A percentile compares a stretch with the other conserved stretches of the same genome.
Conservation (phyloP, 2,113 vertebrate species). For the Cebidichthys violaceus region DNA sequence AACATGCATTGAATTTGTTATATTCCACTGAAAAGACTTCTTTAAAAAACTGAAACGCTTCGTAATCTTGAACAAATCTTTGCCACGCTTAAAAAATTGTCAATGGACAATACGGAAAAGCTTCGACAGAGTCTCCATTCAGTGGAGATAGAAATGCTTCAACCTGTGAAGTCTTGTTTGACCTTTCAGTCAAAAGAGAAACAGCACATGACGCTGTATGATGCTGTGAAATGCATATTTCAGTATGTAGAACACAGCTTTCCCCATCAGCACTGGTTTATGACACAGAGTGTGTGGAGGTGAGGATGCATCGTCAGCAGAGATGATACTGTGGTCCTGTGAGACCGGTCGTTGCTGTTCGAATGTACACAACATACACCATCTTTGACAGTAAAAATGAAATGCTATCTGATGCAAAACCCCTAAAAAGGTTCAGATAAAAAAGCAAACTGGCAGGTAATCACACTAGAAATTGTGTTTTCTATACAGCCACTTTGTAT, state of each 20-base stretch:
- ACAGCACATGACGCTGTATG: not conserved
- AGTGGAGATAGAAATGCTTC: not conserved
- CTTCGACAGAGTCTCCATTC: not conserved
- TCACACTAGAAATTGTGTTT: not conserved
- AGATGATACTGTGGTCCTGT: slow-evolving; percentile 10
- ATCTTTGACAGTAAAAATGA: not conserved
- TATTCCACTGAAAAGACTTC: not conserved
- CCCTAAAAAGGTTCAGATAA: not conserved
- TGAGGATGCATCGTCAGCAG: not conserved
- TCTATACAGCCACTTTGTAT: not conserved
- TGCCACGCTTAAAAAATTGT: not conserved
- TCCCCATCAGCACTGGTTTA: not conserved
- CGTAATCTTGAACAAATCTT: not conserved
- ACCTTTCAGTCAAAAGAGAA: not conserved
- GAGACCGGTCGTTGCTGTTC: not conserved
- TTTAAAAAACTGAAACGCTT: not conserved
- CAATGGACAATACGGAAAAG: not conserved
- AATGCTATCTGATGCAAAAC: not conserved
- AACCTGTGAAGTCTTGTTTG: not conserved
- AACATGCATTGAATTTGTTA: not conserved
- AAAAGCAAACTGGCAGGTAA: not conserved
- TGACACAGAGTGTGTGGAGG: not conserved
- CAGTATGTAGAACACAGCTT: not conserved
- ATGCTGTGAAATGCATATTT: not conserved
- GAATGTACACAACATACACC: not conserved